phyloP scores from a whole-genome alignment of 2,888 invertebrate species.

The Punctoribates punctum region DNA sequence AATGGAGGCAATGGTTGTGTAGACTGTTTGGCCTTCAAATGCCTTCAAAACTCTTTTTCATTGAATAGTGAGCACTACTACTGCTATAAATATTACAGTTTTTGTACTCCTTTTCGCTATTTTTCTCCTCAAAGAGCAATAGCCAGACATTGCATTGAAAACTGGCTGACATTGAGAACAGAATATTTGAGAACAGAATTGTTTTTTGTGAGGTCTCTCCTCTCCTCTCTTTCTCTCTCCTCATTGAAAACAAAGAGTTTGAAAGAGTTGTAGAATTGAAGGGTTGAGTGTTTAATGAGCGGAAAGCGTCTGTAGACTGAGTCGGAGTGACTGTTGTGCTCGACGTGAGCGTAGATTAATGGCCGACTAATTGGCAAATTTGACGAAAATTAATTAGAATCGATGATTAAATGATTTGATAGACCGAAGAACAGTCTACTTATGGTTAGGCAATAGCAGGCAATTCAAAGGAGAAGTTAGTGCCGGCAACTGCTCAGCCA shows the following conservation, averaged over 20 bases:
- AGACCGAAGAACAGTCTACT: neutral
- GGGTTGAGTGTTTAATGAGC: constrained; percentile 22
- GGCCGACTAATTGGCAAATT: constrained; percentile 14
- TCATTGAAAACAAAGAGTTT: neutral
- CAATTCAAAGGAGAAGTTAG: neutral
- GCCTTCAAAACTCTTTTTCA: neutral
- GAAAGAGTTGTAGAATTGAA: neutral
- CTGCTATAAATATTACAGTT: neutral
- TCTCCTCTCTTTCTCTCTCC: no score
- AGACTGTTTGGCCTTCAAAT: constrained; percentile 29
- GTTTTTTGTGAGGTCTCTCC: neutral
- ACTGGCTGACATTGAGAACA: constrained; percentile 32
- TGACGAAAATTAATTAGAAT: constrained; percentile 34
- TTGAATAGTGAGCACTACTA: constrained; percentile 1
- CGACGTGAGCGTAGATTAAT: constrained; percentile 28
- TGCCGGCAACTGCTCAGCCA: neutral
- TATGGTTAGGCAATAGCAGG: neutral
- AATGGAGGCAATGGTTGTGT: neutral
- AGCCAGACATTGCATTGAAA: constrained; percentile 35
- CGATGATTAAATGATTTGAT: constrained; percentile 20
- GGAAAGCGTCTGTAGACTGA: neutral
- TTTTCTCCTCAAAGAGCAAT: constrained; percentile 32
- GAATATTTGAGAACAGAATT: neutral
- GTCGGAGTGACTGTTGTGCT: neutral
- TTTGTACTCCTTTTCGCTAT: constrained; percentile 9